Evolutionary conservation across 1,140 invertebrate genomes (phyloP).

Genomic region (honey bee (Apis mellifera)): Amel_HAv3.1 CM009940.2:9380501-9381000

Average conservation of each 20-base stretch:
- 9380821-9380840: background rate
- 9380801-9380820: background rate
- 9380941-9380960: background rate
- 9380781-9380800: background rate
- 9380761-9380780: constrained; percentile 17
- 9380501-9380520: constrained; percentile 68
- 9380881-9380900: background rate
- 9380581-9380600: constrained; percentile 20
- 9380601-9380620: constrained; percentile 24
- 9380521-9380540: constrained; percentile 41
- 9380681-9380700: constrained; percentile 42
- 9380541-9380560: constrained; percentile 33
- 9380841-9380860: background rate
- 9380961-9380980: background rate
- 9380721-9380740: constrained; percentile 56
- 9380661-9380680: constrained; percentile 39
- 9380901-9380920: background rate
- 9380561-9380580: constrained; percentile 31
- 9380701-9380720: constrained; percentile 47
- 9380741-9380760: constrained; percentile 40
- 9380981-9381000: background rate
- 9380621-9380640: constrained; percentile 37
- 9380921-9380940: background rate
- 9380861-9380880: background rate
- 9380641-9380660: constrained; percentile 5